Evolutionary conservation across 2,888 invertebrate species (phyloP).

Genomic region (Cryptus armator): DNA sequence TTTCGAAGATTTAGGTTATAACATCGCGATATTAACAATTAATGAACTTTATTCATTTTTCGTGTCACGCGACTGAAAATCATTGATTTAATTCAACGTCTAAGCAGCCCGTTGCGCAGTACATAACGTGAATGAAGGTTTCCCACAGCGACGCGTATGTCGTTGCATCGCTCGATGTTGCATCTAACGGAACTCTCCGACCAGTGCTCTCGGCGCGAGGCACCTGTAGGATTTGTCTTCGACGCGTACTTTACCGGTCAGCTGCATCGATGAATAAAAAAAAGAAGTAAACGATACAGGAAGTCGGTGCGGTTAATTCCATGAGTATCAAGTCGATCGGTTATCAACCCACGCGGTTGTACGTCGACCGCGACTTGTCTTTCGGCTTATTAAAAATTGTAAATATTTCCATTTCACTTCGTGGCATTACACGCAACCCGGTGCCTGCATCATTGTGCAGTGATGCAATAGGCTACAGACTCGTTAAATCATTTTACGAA

Average conservation of each 20-base stretch:
- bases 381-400: not conserved
- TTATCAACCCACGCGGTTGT: not conserved
- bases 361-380: not conserved
- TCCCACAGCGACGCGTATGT: not conserved
- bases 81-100: not conserved
- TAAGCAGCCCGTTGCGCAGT: not conserved
- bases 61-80: too few relatives aligned
- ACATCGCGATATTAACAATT: not conserved
- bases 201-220: not conserved
- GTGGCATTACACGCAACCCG: not conserved
- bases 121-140: slow-evolving; percentile 22
- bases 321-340: not conserved
- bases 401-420: slow-evolving; percentile 28
- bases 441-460: not conserved
- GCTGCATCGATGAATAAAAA: not conserved
- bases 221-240: not conserved
- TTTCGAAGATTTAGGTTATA: not conserved
- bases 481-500: slow-evolving; percentile 6
- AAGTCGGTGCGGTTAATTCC: not conserved
- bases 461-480: not conserved
- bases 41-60: too few relatives aligned
- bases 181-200: slow-evolving; percentile 50
- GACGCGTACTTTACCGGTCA: not conserved
- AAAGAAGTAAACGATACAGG: slow-evolving; percentile 1
- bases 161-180: slow-evolving; percentile 13